A percentile compares a stretch with the other conserved stretches of the same genome.
Evolutionary conservation across 2,888 invertebrate species (phyloP).

Genomic region (Caradrina kadenii): DNA sequence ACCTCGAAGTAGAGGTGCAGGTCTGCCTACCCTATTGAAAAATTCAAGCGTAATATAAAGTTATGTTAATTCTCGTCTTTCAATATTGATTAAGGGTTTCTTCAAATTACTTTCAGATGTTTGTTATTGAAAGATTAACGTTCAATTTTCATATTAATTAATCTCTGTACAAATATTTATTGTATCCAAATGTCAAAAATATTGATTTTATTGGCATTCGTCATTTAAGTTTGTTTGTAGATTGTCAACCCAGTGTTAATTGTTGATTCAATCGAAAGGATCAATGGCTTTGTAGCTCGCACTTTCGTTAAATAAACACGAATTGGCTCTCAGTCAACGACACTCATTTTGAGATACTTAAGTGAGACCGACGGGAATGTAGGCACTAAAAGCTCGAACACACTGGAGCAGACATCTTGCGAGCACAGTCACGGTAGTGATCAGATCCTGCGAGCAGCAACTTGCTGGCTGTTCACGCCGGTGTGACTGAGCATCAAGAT

Average conservation of each 20-base stretch:
- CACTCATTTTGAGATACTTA: conserved; percentile 10
- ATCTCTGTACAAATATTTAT: background rate
- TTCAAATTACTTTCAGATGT: conserved; percentile 1
- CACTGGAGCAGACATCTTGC: too few relatives aligned
- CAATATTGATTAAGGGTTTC: background rate
- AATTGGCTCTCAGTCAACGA: conserved; percentile 21
- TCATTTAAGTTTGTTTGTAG: conserved; percentile 20
- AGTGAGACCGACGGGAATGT: background rate
- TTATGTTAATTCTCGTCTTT: background rate
- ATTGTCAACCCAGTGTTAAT: conserved; percentile 21
- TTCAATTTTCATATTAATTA: conserved; percentile 11
- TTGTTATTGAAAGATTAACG: background rate
- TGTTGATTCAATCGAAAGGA: conserved; percentile 33
- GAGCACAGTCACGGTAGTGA: too few relatives aligned
- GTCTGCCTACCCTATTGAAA: too few relatives aligned
- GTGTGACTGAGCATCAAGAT: background rate
- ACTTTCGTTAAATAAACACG: conserved; percentile 29
- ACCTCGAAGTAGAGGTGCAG: too few relatives aligned
- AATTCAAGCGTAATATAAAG: background rate
- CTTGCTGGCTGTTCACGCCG: too few relatives aligned
- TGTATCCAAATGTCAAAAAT: conserved; percentile 17
- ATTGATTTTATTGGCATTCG: conserved; percentile 4
- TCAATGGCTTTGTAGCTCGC: conserved; percentile 24
- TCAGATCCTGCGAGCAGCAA: too few relatives aligned
- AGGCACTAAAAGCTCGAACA: too few relatives aligned